Base-by-base conservation (phyloP, 2,888 invertebrate genomes). In the Chelonus formosanus region DNA sequence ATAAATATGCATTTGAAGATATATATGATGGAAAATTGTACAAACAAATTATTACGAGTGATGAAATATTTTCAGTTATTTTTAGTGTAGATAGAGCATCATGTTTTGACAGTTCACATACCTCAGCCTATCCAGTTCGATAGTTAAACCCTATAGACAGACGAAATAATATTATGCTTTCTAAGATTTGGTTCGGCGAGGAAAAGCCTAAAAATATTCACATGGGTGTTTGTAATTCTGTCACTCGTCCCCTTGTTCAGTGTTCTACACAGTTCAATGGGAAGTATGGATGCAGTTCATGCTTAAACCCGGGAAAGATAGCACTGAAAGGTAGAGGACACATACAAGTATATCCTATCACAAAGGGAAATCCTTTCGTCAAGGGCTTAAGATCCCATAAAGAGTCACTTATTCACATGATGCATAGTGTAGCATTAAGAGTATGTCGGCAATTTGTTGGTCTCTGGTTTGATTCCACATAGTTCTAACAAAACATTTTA, bases 231-330 rank as follows among this genome's bases (percentile, higher is more conserved):
- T 68, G 69, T 31, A 70, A 73, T 63, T 65, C 63, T 34, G 62
- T 68, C 20, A 71, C 65, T 7, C 40, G 70, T 43, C 68, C 70
- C 4, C 47, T 53, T 5, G 60, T 71, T 5, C 7, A 56, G 56
- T 56, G 50, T 50, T 48, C 63, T 2, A 48, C 45, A 8, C 68
- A 64, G 48, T 71, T 67, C 10, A 71, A 71, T 47, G 72, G 71
- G 0, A 59, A 66, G 5, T 72, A 57, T 55, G 73, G 72, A 0
- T 75, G 73, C 56, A 64, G 61, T 6, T 65, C 68, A 58, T 74
- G 73, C 20, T 50, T 65, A 6, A 65, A 73, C 65, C 60, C 62
- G 7, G 70, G 73, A 6, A 47, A 63, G 54, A 10, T 7, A 58
- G 52, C 71, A 32, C 43, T 52, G 1, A 70, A 70, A 63, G 71